Base-by-base conservation (phyloP, 2,797 vertebrate genomes). In the Oreonectes daqikongensis region DNA sequence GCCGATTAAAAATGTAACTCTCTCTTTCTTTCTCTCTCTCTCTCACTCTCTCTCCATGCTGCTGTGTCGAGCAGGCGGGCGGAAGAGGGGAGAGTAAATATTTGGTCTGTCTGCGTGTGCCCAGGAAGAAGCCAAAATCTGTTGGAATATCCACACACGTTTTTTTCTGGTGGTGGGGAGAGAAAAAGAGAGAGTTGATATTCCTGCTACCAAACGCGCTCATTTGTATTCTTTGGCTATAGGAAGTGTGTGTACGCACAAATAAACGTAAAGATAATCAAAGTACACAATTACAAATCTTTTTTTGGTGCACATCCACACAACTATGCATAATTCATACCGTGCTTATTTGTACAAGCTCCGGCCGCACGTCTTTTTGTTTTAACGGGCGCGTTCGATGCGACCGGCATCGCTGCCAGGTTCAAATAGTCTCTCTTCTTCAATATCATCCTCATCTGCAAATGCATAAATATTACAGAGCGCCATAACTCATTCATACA, bases 1-100 rank as follows among this genome's bases (percentile, higher is more conserved):
- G 94, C 92, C 90, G 91, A 95, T 93, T 93, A 94, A 92, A 95
- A 95, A 94, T 93, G 92, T 93, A 94, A 93, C 93, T 93, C 78
- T 74, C 79, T 22, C 3, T 1, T 69, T 66, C 65, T 77, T 84
- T 87, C 5, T 38, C 20, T 1, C 79, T 22, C 4, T 1, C 73
- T 66, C 65, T 85, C 90, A 91, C 78, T 85, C 89, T 88, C 86
- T 86, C 89, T 89, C 88, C 81, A 48, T 69, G 85, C 87, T 79
- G 72, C 73, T 64, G 77, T 83, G 81, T 87, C 75, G 84, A 81
- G 83, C 79, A 84, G 72, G 75, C 84, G 75, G 84, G 81, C 82
- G 60, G 82, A 86, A 83, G 82, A 86, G 78, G 84, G 72, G 75
- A 78, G 79, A 85, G 87, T 86, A 87, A 86, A 88, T 88, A 88